Conservation (phyloP, 1,140 invertebrate genomes). For the Orussus abietinus region DNA sequence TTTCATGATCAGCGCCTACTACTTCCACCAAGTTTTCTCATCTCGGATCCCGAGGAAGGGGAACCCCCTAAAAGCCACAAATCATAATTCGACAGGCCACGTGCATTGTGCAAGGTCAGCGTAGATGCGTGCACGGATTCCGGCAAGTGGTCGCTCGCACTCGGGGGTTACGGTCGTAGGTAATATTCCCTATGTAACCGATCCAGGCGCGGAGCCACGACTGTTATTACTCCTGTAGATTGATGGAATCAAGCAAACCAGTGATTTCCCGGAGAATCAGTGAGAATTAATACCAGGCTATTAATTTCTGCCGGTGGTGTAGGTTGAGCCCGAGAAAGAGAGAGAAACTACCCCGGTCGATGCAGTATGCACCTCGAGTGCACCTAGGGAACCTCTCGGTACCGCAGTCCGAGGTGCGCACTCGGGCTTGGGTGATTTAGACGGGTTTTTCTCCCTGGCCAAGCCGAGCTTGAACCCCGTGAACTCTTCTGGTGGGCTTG, state of each 20-base stretch:
- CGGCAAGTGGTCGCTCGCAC: too few relatives aligned
- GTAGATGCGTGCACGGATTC: too few relatives aligned
- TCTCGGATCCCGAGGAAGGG: too few relatives aligned
- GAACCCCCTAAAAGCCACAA: too few relatives aligned
- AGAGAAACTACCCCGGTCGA: background rate
- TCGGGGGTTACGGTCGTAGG: too few relatives aligned
- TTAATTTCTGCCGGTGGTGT: slow-evolving; percentile 45
- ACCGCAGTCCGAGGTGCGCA: too few relatives aligned
- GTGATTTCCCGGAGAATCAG: slow-evolving; percentile 48
- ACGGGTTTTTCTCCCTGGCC: slow-evolving; percentile 26
- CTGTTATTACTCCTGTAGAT: slow-evolving; percentile 46
- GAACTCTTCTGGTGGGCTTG: slow-evolving; percentile 29
- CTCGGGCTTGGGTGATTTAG: slow-evolving; percentile 47
- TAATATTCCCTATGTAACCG: too few relatives aligned
- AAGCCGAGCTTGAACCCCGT: slow-evolving; percentile 22
- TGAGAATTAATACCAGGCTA: slow-evolving; percentile 49
- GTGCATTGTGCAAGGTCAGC: too few relatives aligned
- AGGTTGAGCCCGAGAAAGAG: background rate
- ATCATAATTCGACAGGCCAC: too few relatives aligned
- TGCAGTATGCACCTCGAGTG: background rate
- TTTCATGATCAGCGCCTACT: too few relatives aligned
- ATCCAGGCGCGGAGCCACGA: slow-evolving; percentile 27
- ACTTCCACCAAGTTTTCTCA: too few relatives aligned
- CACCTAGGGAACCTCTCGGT: too few relatives aligned
- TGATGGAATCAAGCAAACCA: slow-evolving; percentile 49